Percentiles rank a stretch among this genome's conserved stretches.
Evolutionary conservation across 2,888 invertebrate species (phyloP).

Genomic region (Drosophila meridiana): DNA sequence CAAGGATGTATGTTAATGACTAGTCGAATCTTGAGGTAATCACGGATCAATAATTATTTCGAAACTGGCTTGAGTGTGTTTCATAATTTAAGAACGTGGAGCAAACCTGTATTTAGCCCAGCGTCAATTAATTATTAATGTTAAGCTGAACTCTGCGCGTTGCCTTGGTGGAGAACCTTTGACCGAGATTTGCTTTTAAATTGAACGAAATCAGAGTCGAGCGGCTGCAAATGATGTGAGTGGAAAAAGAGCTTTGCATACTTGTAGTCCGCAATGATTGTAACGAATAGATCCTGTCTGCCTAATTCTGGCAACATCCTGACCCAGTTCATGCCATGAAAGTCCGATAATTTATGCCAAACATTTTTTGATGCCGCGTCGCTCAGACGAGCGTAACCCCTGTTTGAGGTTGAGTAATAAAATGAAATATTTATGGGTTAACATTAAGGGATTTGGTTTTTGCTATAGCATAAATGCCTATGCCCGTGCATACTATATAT

Average conservation of each 20-base stretch:
- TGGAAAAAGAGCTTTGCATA: conserved; percentile 21
- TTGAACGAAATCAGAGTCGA: conserved; percentile 44
- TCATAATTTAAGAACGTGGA: not conserved
- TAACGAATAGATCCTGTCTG: conserved; percentile 27
- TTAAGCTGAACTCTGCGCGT: not conserved
- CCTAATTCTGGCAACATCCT: conserved; percentile 3
- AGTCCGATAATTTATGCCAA: conserved; percentile 61
- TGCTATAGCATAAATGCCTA: conserved; percentile 30
- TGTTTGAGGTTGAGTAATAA: conserved; percentile 77
- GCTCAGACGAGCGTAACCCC: conserved; percentile 53
- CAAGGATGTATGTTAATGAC: conserved; percentile 6
- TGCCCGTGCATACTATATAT: conserved; percentile 26
- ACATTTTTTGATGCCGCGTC: conserved; percentile 54
- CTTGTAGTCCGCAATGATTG: conserved; percentile 28
- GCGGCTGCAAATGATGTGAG: conserved; percentile 23
- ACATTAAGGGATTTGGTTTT: conserved; percentile 77
- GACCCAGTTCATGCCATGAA: conserved; percentile 15
- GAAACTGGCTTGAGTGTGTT: not conserved
- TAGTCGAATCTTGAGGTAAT: not conserved
- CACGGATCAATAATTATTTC: not conserved
- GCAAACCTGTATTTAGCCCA: conserved; percentile 16
- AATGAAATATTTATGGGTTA: conserved; percentile 76
- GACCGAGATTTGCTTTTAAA: conserved; percentile 31
- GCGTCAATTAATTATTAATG: conserved; percentile 14
- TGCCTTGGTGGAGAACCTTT: conserved; percentile 4